Conservation (phyloP, 2,113 vertebrate species). For the Sphyrna mokarran region DNA sequence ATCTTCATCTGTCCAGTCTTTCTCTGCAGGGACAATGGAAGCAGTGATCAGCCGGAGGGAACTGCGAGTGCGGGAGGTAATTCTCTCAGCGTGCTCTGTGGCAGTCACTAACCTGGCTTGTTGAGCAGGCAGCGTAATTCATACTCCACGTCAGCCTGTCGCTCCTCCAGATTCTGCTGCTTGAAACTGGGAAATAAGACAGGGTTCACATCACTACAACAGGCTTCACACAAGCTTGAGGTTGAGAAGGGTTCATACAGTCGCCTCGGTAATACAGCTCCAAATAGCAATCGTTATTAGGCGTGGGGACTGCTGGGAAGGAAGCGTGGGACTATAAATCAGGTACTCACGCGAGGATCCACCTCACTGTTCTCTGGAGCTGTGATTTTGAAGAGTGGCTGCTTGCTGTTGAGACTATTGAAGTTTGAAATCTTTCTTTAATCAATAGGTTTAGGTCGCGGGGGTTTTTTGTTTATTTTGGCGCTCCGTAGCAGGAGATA, state of each 20-base stretch:
- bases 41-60: not conserved
- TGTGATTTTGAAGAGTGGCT: too few relatives aligned
- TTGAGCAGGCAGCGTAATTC: slow-evolving; percentile 81
- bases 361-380: too few relatives aligned
- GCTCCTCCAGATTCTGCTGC: slow-evolving; percentile 82
- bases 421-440: too few relatives aligned
- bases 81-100: not conserved
- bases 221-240: not conserved
- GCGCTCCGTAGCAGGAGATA: too few relatives aligned
- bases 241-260: not conserved
- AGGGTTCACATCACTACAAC: not conserved
- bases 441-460: too few relatives aligned
- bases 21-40: slow-evolving; percentile 55
- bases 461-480: too few relatives aligned
- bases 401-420: too few relatives aligned
- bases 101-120: slow-evolving; percentile 69
- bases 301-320: too few relatives aligned
- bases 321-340: too few relatives aligned
- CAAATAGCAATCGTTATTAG: not conserved
- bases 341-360: too few relatives aligned
- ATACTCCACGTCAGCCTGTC: slow-evolving; percentile 81
- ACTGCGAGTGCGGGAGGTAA: not conserved
- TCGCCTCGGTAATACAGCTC: not conserved
- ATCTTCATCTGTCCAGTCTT: slow-evolving; percentile 74
- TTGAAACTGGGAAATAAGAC: slow-evolving; percentile 60